Conservation (phyloP, 2,797 vertebrate species). For the Aphelocoma californica region DNA sequence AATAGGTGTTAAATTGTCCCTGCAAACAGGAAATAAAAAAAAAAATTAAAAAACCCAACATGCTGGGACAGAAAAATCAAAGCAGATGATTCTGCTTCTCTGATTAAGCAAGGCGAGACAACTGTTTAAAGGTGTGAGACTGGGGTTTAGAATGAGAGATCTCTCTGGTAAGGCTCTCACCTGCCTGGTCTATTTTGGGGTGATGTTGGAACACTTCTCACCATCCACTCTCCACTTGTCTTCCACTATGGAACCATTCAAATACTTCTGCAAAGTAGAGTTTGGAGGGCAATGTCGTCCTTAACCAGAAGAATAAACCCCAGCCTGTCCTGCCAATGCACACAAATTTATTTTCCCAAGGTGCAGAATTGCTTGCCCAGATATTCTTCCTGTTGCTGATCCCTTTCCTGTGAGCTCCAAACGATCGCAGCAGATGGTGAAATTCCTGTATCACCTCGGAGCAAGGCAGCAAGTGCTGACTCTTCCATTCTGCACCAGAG, state of each 20-base stretch:
- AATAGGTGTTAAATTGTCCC: background rate
- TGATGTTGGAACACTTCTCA: background rate
- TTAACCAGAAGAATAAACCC: background rate
- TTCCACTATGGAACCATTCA: background rate
- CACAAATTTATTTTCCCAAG: background rate
- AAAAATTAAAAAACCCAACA: no score
- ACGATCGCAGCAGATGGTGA: constrained; percentile 24
- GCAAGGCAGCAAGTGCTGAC: constrained; percentile 13
- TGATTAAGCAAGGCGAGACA: background rate
- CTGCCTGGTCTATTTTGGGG: accelerated
- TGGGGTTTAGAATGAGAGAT: background rate
- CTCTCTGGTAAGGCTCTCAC: background rate
- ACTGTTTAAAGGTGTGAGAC: background rate
- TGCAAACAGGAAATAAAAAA: background rate
- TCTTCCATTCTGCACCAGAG: background rate
- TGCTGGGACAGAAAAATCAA: background rate
- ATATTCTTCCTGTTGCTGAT: background rate
- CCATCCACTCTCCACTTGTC: background rate
- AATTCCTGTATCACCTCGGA: background rate
- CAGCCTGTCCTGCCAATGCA: background rate
- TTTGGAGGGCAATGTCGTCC: background rate
- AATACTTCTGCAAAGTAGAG: background rate
- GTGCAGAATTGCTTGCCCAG: background rate
- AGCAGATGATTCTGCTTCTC: background rate
- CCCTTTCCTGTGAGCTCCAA: background rate